Conservation (phyloP, 2,797 vertebrate species). For the Lepilemur septentrionalis region DNA sequence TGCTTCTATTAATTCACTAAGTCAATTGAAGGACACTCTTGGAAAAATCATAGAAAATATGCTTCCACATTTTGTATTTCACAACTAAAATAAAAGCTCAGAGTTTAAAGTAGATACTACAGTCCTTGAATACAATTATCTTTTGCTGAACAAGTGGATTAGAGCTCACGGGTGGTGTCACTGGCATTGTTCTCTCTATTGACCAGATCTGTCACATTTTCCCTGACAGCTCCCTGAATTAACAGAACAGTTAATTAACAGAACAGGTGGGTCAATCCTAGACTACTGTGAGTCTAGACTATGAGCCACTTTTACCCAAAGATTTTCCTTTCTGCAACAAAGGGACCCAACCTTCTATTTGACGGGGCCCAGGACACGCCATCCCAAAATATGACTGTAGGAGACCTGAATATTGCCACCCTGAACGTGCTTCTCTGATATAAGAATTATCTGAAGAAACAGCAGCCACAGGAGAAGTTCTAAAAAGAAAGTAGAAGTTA, state of each 20-base stretch:
- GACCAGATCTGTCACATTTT: not conserved
- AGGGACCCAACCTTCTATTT: not conserved
- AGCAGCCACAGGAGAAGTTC: not conserved
- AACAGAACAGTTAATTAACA: not conserved
- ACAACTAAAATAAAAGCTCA: constrained; percentile 33
- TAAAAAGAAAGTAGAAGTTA: not conserved
- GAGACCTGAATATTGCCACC: not conserved
- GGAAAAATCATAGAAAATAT: constrained; percentile 12
- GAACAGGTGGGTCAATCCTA: not conserved
- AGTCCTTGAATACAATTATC: not conserved
- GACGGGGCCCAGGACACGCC: not conserved
- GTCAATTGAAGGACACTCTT: constrained; percentile 38
- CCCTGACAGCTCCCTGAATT: not conserved
- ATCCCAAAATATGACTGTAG: not conserved
- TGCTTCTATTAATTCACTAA: constrained; percentile 33
- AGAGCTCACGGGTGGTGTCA: not conserved
- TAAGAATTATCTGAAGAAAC: not conserved
- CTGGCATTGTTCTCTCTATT: not conserved
- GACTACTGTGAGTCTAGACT: not conserved
- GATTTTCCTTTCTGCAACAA: not conserved
- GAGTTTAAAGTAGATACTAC: not conserved
- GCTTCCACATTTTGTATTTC: constrained; percentile 3
- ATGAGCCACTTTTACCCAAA: not conserved
- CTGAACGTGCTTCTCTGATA: not conserved
- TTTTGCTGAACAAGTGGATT: not conserved